Conservation (phyloP, 2,797 vertebrate species). For the Melanotaenia nigrans region DNA sequence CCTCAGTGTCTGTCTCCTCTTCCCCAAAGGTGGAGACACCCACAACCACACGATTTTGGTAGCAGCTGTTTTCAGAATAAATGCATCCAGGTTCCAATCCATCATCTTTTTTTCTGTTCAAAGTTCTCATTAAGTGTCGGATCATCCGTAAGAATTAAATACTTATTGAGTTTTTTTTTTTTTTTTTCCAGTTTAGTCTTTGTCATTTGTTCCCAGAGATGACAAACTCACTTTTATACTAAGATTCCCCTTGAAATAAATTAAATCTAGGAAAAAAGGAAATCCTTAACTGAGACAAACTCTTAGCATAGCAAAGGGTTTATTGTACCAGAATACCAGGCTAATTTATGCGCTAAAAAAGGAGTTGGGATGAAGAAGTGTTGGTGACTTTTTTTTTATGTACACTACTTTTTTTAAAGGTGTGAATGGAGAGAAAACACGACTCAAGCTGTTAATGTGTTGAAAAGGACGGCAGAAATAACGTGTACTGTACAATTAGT, state of each 20-base stretch:
- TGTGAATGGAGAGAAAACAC: constrained; percentile 17
- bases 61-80: constrained; percentile 68
- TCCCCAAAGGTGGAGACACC: constrained; percentile 69
- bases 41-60: constrained; percentile 65
- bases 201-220: constrained; percentile 73
- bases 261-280: constrained; percentile 34
- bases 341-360: constrained; percentile 31
- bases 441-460: constrained; percentile 68
- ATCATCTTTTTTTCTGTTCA: constrained; percentile 6
- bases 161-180: constrained; percentile 67
- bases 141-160: constrained; percentile 61
- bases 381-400: constrained; percentile 62
- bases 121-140: constrained; percentile 66
- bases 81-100: constrained; percentile 54
- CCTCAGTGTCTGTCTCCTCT: constrained; percentile 47
- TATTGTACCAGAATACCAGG: constrained; percentile 17
- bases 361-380: constrained; percentile 42
- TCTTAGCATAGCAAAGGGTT: constrained; percentile 24
- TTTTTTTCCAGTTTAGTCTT: constrained; percentile 73
- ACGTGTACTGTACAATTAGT: constrained; percentile 85
- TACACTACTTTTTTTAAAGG: constrained; percentile 70
- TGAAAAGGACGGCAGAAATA: constrained; percentile 70
- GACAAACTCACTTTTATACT: constrained; percentile 59
- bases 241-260: constrained; percentile 62
- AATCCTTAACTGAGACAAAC: constrained; percentile 28